Evolutionary conservation across 2,888 invertebrate genomes (phyloP).

Genomic region (Barypeithes pellucidus): DNA sequence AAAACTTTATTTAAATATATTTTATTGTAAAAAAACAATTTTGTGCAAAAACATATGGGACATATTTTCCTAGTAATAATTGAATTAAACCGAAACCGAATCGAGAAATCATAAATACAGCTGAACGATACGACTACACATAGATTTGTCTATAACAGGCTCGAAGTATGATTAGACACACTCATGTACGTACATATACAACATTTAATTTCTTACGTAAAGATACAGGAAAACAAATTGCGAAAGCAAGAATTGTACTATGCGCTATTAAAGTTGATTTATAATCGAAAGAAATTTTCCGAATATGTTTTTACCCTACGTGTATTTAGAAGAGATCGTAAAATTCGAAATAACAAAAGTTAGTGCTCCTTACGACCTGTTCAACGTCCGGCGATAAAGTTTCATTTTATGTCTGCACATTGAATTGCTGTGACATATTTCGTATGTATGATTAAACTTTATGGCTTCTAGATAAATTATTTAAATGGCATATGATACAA

Average conservation of each 20-base stretch:
- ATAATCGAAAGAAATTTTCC: constrained; percentile 35
- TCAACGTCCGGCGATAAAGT: constrained; percentile 46
- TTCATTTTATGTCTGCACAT: constrained; percentile 40
- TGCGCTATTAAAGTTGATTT: constrained; percentile 47
- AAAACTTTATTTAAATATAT: too few species aligned
- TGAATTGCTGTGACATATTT: constrained; percentile 40
- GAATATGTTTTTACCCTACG: constrained; percentile 44
- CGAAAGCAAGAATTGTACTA: constrained; percentile 43
- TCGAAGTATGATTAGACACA: constrained; percentile 13
- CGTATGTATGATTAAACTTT: constrained; percentile 18
- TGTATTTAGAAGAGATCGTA: constrained; percentile 44
- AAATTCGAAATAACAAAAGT: constrained; percentile 46
- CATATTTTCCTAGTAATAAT: too few species aligned
- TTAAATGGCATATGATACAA: background rate
- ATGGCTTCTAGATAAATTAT: constrained; percentile 23
- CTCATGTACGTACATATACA: background rate
- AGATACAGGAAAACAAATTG: constrained; percentile 35
- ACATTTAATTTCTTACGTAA: constrained; percentile 27
- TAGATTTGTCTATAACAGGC: background rate
- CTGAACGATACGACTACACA: constrained; percentile 3
- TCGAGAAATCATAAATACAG: background rate
- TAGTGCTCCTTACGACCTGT: constrained; percentile 41
- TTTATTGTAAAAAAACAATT: too few species aligned
- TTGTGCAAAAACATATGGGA: too few species aligned
- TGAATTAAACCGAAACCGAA: background rate